These are phyloP conservation scores for Notospermus geniculatus DNA, from an alignment of 1,140 invertebrate species.

Conservation along the genomic window DNA sequence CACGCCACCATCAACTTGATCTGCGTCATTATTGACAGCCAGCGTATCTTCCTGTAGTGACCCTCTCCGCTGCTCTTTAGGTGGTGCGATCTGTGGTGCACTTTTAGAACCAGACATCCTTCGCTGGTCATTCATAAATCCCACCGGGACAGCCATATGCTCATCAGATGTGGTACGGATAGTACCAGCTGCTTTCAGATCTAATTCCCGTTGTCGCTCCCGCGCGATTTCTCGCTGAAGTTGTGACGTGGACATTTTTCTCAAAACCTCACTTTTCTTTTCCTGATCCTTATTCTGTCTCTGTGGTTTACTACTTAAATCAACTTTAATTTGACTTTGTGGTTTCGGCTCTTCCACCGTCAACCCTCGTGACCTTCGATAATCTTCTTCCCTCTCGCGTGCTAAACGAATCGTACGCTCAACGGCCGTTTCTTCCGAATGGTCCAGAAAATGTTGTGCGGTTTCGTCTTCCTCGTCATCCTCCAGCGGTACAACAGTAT, in stretches of 20 bases:
- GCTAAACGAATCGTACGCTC: conserved; percentile 62
- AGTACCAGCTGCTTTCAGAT: conserved; percentile 48
- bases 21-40: too few relatives aligned
- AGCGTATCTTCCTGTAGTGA: too few relatives aligned
- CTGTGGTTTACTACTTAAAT: conserved; percentile 1
- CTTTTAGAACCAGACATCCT: too few relatives aligned
- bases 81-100: not conserved
- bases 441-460: conserved; percentile 20
- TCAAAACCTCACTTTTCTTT: conserved; percentile 16
- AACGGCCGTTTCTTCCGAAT: conserved; percentile 60
- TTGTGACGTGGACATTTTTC: conserved; percentile 46
- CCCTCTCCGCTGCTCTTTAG: not conserved
- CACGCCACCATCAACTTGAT: too few relatives aligned
- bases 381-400: conserved; percentile 61
- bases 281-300: not conserved
- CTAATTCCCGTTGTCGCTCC: conserved; percentile 53
- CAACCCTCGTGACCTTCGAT: conserved; percentile 52
- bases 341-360: conserved; percentile 4
- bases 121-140: conserved; percentile 2
- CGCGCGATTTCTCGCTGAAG: conserved; percentile 58
- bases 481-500: not conserved
- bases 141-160: conserved; percentile 33
- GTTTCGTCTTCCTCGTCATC: not conserved
- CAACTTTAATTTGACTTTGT: not conserved
- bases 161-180: conserved; percentile 55